A percentile compares a stretch with the other conserved stretches of the same genome.
Evolutionary conservation across 2,888 invertebrate genomes (phyloP).

Genomic region (Megastigmus dorsalis): DNA sequence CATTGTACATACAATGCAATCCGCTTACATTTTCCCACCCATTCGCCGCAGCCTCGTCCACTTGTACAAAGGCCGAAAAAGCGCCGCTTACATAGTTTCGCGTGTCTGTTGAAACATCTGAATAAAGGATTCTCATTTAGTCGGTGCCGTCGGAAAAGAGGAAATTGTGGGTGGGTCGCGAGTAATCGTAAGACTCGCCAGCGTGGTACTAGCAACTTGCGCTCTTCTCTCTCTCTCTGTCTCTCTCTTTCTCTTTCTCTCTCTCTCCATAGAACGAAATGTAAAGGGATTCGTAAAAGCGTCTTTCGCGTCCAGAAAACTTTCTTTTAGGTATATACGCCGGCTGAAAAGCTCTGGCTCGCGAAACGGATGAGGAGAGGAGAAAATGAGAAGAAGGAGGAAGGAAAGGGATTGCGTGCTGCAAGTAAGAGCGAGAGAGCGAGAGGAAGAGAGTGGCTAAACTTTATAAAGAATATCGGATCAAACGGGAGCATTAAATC

Average conservation of each 20-base stretch:
- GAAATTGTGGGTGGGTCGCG: background rate
- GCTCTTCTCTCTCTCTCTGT: too few species aligned
- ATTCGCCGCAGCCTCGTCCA: background rate
- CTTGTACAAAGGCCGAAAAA: slow-evolving; percentile 5
- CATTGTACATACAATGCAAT: background rate
- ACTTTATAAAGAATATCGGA: slow-evolving; percentile 69
- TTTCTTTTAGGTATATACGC: slow-evolving; percentile 54
- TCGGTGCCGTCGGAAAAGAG: background rate
- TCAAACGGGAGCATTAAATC: slow-evolving; percentile 68
- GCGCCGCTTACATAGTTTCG: too few species aligned
- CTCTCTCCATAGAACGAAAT: slow-evolving; percentile 42
- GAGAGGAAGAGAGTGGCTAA: slow-evolving; percentile 57
- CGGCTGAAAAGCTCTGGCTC: slow-evolving; percentile 34
- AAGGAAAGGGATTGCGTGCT: slow-evolving; percentile 48
- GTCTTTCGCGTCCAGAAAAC: slow-evolving; percentile 53
- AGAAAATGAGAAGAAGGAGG: too few species aligned
- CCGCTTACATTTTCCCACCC: background rate
- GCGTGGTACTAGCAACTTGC: too few species aligned
- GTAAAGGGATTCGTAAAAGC: slow-evolving; percentile 50
- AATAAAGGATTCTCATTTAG: slow-evolving; percentile 39
- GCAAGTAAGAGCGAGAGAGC: slow-evolving; percentile 39
- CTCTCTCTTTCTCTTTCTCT: too few species aligned
- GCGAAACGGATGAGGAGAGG: slow-evolving; percentile 14
- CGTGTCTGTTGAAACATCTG: slow-evolving; percentile 16
- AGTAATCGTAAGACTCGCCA: slow-evolving; percentile 10